Evolutionary conservation across 2,888 invertebrate species (phyloP).

Genomic region (Cephonodes hylas): DNA sequence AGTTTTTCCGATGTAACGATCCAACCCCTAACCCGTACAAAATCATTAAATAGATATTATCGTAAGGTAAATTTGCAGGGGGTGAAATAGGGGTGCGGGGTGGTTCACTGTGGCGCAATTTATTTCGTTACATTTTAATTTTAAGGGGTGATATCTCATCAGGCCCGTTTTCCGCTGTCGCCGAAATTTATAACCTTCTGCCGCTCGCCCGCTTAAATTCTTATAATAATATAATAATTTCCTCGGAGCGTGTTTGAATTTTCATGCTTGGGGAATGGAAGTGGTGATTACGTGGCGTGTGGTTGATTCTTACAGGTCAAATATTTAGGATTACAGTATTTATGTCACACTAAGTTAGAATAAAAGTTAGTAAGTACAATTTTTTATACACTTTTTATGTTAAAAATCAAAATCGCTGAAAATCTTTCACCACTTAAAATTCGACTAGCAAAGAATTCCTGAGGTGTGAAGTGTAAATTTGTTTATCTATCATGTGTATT

Average conservation of each 20-base stretch:
- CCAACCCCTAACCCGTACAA: neutral
- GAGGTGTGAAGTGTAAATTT: too few species aligned
- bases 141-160: constrained; percentile 54
- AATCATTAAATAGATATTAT: constrained; percentile 10
- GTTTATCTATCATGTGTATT: too few species aligned
- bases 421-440: too few species aligned
- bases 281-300: neutral
- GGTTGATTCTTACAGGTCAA: too few species aligned
- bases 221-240: constrained; percentile 10
- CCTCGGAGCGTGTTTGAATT: constrained; percentile 7
- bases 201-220: constrained; percentile 2
- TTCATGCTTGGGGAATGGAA: constrained; percentile 3
- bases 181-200: constrained; percentile 25
- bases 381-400: too few species aligned
- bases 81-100: neutral
- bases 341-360: too few species aligned
- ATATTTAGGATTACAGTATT: too few species aligned
- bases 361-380: too few species aligned
- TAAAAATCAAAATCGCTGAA: too few species aligned
- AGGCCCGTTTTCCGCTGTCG: constrained; percentile 24
- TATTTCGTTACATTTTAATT: constrained; percentile 64
- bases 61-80: neutral
- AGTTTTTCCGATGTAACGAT: neutral
- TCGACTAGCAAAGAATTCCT: too few species aligned
- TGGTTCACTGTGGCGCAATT: constrained; percentile 43